Conservation (phyloP, 2,113 vertebrate genomes). For the Halichoeres trimaculatus region DNA sequence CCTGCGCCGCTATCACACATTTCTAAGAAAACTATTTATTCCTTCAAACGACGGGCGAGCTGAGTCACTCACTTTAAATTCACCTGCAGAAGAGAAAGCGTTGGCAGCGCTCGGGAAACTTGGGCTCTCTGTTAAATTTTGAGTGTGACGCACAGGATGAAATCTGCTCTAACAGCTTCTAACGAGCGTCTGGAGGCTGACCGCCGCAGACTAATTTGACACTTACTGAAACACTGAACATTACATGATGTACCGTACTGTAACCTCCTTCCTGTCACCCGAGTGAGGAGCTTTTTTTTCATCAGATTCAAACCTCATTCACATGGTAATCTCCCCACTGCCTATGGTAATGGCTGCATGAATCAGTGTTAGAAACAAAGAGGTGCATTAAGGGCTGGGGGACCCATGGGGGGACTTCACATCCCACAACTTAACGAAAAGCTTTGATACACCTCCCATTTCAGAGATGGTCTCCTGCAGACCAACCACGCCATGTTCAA, state of each 20-base stretch:
- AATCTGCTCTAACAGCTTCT: conserved; percentile 6
- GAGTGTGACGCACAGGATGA: not conserved
- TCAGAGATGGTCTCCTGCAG: not conserved
- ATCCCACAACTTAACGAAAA: not conserved
- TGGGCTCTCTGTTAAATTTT: not conserved
- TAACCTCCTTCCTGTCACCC: not conserved
- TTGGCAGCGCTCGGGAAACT: conserved; percentile 3
- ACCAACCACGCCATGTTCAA: too few species aligned
- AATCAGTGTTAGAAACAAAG: not conserved
- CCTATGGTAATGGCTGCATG: not conserved
- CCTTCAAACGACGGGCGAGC: not conserved
- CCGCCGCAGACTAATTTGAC: not conserved
- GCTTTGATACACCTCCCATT: not conserved
- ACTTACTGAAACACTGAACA: not conserved
- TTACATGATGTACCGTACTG: not conserved
- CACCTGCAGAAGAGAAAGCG: conserved; percentile 1
- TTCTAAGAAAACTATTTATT: conserved; percentile 21
- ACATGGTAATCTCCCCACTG: conserved; percentile 20
- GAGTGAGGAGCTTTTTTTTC: not conserved
- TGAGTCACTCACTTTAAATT: conserved; percentile 37
- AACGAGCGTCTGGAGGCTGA: conserved; percentile 13
- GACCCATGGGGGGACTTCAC: fast-evolving
- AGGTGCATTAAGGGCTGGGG: not conserved
- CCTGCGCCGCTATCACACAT: conserved; percentile 10
- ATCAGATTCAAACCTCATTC: not conserved